Percentiles rank a stretch among this genome's conserved stretches.
phyloP scores from a whole-genome alignment of 1,140 invertebrate genomes.

The Trichogramma pretiosum region DNA sequence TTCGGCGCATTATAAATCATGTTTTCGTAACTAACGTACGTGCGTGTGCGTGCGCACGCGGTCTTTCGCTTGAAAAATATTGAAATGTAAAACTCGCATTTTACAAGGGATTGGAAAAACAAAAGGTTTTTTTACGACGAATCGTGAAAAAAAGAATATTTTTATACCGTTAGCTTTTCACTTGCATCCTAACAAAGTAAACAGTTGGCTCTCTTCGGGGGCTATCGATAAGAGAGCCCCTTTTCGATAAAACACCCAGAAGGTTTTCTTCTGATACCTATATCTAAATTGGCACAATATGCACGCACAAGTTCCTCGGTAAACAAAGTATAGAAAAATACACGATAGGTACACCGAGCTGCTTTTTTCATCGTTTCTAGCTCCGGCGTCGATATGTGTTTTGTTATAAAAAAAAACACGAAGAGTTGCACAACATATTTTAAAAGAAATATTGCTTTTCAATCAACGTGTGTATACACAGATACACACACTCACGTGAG shows the following conservation, averaged over 20 bases:
- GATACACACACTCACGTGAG: too few species aligned
- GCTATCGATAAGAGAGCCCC: conserved; percentile 11
- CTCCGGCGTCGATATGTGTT: neutral
- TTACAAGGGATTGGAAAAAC: too few species aligned
- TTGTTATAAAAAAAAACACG: too few species aligned
- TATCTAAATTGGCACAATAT: conserved; percentile 10
- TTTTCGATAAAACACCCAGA: conserved; percentile 5
- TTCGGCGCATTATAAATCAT: too few species aligned
- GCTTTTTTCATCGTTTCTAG: too few species aligned
- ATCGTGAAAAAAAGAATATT: neutral
- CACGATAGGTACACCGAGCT: too few species aligned
- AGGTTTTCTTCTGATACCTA: conserved; percentile 10
- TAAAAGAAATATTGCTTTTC: conserved; percentile 4
- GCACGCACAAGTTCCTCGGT: conserved; percentile 7
- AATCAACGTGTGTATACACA: too few species aligned
- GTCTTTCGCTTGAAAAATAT: too few species aligned
- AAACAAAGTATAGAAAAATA: conserved; percentile 8
- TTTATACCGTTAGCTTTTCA: neutral
- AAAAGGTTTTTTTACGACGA: neutral
- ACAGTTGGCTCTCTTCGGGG: conserved; percentile 6
- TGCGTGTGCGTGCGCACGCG: too few species aligned
- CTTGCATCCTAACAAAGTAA: conserved; percentile 7
- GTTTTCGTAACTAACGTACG: too few species aligned
- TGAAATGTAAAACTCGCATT: too few species aligned
- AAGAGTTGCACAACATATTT: neutral